A percentile compares a stretch with the other conserved stretches of the same genome.
phyloP scores from a whole-genome alignment of 2,888 invertebrate genomes.

The Sepioteuthis lessoniana region DNA sequence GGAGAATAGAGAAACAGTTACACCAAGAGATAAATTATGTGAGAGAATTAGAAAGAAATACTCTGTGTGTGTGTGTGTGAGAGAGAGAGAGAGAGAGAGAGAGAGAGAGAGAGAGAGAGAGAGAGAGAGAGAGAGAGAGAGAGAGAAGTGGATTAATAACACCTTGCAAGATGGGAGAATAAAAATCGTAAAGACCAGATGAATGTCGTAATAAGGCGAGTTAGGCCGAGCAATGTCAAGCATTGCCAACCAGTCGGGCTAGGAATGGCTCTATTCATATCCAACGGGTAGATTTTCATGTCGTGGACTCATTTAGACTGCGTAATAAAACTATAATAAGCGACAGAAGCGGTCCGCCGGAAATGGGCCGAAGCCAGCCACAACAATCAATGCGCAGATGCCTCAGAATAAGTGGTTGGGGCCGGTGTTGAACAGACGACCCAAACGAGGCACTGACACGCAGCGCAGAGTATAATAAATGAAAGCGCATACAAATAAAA shows the following conservation, averaged over 20 bases:
- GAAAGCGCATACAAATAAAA: neutral
- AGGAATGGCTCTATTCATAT: neutral
- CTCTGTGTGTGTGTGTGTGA: too few species aligned
- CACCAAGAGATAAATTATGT: too few species aligned
- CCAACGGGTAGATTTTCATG: constrained; percentile 17
- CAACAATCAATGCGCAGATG: constrained; percentile 33
- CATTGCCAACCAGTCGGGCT: neutral
- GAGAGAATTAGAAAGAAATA: too few species aligned
- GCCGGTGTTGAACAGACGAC: neutral
- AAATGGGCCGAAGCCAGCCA: constrained; percentile 33
- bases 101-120: neutral
- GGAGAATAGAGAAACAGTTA: too few species aligned
- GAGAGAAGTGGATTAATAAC: neutral
- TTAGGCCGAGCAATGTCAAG: neutral
- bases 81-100: neutral
- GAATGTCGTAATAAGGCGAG: neutral
- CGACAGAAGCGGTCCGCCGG: constrained; percentile 23
- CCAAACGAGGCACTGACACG: neutral
- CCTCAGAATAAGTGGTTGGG: neutral
- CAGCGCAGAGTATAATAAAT: neutral
- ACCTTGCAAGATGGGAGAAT: neutral
- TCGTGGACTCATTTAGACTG: constrained; percentile 20
- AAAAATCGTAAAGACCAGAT: neutral
- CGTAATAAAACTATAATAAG: constrained; percentile 33
- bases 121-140: neutral